Conservation (phyloP, 2,797 vertebrate genomes). For the Heteromormyrus szaboi region DNA sequence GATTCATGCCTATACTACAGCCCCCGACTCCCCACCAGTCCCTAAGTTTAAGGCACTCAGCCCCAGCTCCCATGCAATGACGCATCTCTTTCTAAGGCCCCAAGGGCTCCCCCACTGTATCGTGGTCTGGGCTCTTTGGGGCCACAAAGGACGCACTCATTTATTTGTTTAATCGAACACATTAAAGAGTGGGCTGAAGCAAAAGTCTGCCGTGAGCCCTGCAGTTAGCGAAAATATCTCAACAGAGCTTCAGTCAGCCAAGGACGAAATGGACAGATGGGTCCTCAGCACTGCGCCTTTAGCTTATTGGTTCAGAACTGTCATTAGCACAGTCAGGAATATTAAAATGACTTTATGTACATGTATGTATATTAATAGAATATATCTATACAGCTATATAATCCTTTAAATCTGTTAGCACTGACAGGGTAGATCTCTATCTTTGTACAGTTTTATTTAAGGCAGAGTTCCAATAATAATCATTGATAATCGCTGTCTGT, state of each 20-base stretch:
- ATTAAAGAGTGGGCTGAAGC: slow-evolving; percentile 59
- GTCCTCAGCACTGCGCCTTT: slow-evolving; percentile 40
- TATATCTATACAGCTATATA: slow-evolving; percentile 50
- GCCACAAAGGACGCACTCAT: slow-evolving; percentile 31
- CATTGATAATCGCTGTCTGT: slow-evolving; percentile 58
- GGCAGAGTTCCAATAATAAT: slow-evolving; percentile 72
- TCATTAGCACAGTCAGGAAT: slow-evolving; percentile 72
- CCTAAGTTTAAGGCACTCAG: slow-evolving; percentile 63
- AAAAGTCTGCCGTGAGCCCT: slow-evolving; percentile 31
- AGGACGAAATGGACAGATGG: slow-evolving; percentile 42
- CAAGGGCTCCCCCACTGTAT: slow-evolving; percentile 24
- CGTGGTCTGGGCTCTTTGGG: slow-evolving; percentile 4
- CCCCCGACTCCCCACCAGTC: slow-evolving; percentile 47
- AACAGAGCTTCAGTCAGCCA: slow-evolving; percentile 13
- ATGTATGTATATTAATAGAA: slow-evolving; percentile 68
- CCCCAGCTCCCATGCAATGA: slow-evolving; percentile 49
- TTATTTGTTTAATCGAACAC: slow-evolving; percentile 39
- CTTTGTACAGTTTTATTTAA: slow-evolving; percentile 79
- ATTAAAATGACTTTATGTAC: slow-evolving; percentile 84
- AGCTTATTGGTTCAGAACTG: slow-evolving; percentile 52
- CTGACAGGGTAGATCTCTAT: slow-evolving; percentile 46
- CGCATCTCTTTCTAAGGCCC: slow-evolving; percentile 35
- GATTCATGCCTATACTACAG: slow-evolving; percentile 33
- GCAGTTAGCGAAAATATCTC: background rate
- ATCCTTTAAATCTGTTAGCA: slow-evolving; percentile 69